phyloP scores from a whole-genome alignment of 2,888 invertebrate genomes.

The Phengaris arion region DNA sequence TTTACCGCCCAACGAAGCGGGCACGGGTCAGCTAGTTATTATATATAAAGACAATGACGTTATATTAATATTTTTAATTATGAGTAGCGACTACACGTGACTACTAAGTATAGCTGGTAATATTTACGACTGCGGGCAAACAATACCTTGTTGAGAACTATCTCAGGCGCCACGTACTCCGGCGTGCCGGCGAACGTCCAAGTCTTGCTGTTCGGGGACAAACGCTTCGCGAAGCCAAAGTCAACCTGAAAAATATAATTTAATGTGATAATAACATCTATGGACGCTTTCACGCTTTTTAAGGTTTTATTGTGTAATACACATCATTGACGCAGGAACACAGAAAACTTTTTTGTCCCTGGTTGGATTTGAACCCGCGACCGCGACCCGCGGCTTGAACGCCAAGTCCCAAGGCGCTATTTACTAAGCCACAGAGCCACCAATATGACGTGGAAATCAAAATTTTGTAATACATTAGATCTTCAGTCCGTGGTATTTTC shows the following conservation, averaged over 20 bases:
- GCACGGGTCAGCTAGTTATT: background rate
- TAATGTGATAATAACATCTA: no score
- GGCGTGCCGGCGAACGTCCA: conserved; percentile 98
- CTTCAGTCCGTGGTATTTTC: no score
- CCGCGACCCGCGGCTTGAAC: no score
- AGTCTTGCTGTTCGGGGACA: conserved; percentile 89
- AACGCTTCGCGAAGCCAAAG: conserved; percentile 95
- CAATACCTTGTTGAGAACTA: conserved; percentile 88
- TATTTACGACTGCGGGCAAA: background rate
- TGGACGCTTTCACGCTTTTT: background rate
- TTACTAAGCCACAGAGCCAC: no score
- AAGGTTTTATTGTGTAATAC: no score
- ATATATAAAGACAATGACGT: background rate
- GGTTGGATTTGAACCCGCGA: no score
- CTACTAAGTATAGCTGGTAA: background rate
- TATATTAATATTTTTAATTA: background rate
- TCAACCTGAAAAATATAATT: conserved; percentile 81
- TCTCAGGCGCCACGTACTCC: conserved; percentile 93
- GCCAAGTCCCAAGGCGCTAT: no score
- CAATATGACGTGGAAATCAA: no score
- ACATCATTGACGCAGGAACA: no score
- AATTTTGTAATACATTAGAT: no score
- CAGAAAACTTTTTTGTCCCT: no score
- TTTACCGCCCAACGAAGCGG: no score
- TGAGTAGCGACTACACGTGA: background rate